phyloP scores from a whole-genome alignment of 2,888 invertebrate species.

The Himalopsyche japonica region DNA sequence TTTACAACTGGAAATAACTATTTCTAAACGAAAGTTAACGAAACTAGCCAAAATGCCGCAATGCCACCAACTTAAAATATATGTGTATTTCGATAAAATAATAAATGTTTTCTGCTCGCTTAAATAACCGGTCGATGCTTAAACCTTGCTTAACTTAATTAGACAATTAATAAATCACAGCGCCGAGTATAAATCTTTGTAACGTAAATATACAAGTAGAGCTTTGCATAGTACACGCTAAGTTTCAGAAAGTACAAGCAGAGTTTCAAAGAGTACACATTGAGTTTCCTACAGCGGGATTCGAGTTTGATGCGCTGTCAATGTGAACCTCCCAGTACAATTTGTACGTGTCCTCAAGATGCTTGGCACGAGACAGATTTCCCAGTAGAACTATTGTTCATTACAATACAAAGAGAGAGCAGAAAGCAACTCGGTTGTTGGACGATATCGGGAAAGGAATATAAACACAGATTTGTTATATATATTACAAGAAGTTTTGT shows the following conservation, averaged over 20 bases:
- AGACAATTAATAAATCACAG: too few relatives aligned
- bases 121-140: too few relatives aligned
- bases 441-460: neutral
- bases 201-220: neutral
- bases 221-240: neutral
- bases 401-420: neutral
- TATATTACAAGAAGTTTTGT: too few relatives aligned
- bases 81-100: too few relatives aligned
- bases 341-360: neutral
- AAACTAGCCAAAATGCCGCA: too few relatives aligned
- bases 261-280: neutral
- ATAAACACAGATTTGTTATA: neutral
- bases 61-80: too few relatives aligned
- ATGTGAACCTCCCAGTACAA: neutral
- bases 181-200: too few relatives aligned
- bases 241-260: neutral
- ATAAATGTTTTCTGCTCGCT: too few relatives aligned
- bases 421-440: neutral
- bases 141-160: too few relatives aligned
- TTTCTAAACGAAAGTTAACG: too few relatives aligned
- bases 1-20: too few relatives aligned
- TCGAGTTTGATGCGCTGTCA: neutral
- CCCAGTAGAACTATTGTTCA: neutral
- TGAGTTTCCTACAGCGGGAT: neutral
- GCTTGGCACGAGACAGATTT: neutral